These are phyloP conservation scores for Andrena minutula DNA, from an alignment of 2,888 invertebrate genomes.

Conservation along the genomic window DNA sequence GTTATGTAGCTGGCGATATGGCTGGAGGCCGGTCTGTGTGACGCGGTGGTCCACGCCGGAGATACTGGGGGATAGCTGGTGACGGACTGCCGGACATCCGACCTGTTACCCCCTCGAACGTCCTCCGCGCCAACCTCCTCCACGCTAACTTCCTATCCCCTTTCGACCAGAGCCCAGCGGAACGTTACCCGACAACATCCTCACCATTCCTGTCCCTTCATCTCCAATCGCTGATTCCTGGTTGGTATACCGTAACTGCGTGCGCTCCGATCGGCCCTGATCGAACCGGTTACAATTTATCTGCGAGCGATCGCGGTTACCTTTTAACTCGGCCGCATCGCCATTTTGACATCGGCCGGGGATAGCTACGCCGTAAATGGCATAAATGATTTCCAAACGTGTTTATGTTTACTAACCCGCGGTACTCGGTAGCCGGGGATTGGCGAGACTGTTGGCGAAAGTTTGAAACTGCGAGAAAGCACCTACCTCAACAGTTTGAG, in stretches of 20 bases:
- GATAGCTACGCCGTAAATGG: neutral
- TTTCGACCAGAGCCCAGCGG: constrained; percentile 46
- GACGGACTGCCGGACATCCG: constrained; percentile 85
- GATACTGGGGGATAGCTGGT: constrained; percentile 81
- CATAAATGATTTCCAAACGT: constrained; percentile 19
- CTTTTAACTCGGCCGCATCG: constrained; percentile 10
- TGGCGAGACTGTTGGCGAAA: too few relatives aligned
- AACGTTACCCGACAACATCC: constrained; percentile 72
- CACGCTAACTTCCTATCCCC: constrained; percentile 47
- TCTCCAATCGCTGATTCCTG: constrained; percentile 64
- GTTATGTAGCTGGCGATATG: constrained; percentile 80
- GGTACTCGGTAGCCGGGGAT: too few relatives aligned
- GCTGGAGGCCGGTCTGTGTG: constrained; percentile 67
- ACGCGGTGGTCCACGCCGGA: constrained; percentile 77
- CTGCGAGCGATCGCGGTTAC: constrained; percentile 45
- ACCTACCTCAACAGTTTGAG: too few relatives aligned
- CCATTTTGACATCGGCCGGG: neutral
- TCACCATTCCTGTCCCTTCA: constrained; percentile 56
- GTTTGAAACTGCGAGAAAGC: too few relatives aligned
- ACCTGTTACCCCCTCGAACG: constrained; percentile 81
- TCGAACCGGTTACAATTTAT: constrained; percentile 54
- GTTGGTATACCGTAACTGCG: constrained; percentile 47
- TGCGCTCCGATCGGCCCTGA: constrained; percentile 53
- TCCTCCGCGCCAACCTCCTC: constrained; percentile 43
- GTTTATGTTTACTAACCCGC: neutral